Evolutionary conservation across 2,113 vertebrate species (phyloP), one percentile per base, ranked within the genome.

Genomic region (Maccullochella peelii): DNA sequence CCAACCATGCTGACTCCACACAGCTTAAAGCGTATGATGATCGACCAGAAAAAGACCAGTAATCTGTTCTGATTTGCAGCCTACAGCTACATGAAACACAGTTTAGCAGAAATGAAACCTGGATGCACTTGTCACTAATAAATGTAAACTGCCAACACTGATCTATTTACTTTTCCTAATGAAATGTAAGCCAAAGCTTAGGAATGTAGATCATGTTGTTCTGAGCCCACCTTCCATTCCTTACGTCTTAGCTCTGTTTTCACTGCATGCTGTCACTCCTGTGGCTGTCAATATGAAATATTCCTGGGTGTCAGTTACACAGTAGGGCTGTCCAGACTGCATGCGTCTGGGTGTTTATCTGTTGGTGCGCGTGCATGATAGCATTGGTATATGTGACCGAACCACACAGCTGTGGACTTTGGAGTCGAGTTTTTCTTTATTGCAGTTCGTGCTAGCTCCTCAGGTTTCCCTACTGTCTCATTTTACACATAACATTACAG

Each of bases 271-370:
- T 38, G 50, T 76, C 77, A 67, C 65, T 77, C 57, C 61, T 77
- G 69, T 55, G 42, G 55, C 74, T 82, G 57, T 75, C 77, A 6
- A 8, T 85, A 52, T 89, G 82, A 91, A 75, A 62, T 85, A 75
- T 63, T 9, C 49, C 78, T 15, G 54, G 42, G 76, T 75, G 82
- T 92, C 71, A 70, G 12, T 84, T 83, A 84, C 83, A 73, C 79
- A 73, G 70, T 62, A 73, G 79, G 52, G 20, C 59, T 74, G 23
- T 68, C 74, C 50, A 77, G 79, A 74, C 71, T 33, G 14, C 58
- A 75, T 44, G 52, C 25, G 2, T 75, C 62, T 38, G 54, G 21
- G 58, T 74, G 58, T 87, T 80, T 55, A 57, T 73, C 18, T 44
- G 62, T 50, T 33, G 36, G 36, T 42, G 76, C 11, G 1, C n/a